Conservation (phyloP, 2,888 invertebrate species). For the Dryobotodes eremita region DNA sequence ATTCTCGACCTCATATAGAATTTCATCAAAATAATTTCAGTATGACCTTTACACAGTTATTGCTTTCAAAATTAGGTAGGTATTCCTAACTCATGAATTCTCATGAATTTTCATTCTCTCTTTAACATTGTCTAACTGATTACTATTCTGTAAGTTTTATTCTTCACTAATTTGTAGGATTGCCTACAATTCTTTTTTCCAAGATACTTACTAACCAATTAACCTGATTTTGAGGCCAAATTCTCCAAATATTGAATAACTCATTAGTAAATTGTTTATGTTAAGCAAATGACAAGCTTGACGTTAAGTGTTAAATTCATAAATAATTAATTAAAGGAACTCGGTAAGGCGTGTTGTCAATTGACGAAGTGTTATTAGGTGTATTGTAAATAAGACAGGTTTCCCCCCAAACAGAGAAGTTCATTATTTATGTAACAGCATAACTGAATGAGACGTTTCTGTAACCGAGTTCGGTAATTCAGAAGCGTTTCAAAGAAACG, state of each 20-base stretch:
- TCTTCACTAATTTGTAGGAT: not conserved
- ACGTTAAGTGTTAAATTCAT: constrained; percentile 30
- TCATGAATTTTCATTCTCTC: not conserved
- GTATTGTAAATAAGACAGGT: constrained; percentile 21
- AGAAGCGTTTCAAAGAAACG: not conserved
- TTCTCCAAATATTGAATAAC: constrained; percentile 5
- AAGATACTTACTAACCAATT: not conserved
- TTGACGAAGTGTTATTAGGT: not conserved
- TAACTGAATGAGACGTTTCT: not conserved
- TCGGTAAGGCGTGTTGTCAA: constrained; percentile 20
- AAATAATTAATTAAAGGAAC: constrained; percentile 40
- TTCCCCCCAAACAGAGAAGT: not conserved
- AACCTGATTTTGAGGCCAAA: not conserved
- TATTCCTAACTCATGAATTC: not conserved
- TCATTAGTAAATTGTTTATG: constrained; percentile 23
- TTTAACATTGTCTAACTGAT: not conserved
- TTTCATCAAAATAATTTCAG: constrained; percentile 8
- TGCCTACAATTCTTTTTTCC: not conserved
- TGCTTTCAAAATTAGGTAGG: not conserved
- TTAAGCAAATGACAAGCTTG: constrained; percentile 15
- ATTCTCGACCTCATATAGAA: constrained; percentile 9
- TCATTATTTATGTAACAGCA: constrained; percentile 18
- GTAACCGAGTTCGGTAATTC: not conserved
- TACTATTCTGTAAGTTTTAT: not conserved
- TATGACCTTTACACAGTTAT: not conserved